Evolutionary conservation across 2,888 invertebrate genomes (phyloP).

Genomic region (Tipula helvola): DNA sequence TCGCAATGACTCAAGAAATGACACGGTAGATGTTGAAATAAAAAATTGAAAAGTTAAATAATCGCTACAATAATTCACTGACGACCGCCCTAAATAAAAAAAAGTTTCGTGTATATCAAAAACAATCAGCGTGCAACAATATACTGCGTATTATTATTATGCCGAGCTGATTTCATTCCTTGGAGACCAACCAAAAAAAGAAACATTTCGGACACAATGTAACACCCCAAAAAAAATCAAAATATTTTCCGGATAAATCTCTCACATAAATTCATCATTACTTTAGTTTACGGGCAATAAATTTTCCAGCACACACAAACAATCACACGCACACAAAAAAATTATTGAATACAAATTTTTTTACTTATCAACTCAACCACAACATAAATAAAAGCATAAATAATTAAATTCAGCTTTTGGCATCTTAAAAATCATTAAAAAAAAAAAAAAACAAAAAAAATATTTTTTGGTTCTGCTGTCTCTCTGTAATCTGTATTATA

Average conservation of each 20-base stretch:
- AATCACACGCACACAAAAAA: neutral
- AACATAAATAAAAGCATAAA: conserved; percentile 4
- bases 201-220: neutral
- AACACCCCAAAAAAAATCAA: neutral
- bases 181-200: too few species aligned
- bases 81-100: neutral
- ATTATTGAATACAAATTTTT: neutral
- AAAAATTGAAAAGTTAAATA: neutral
- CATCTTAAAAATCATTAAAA: neutral
- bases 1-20: neutral
- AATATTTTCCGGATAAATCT: neutral
- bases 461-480: neutral
- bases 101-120: neutral
- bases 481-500: neutral
- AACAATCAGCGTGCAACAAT: neutral
- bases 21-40: neutral
- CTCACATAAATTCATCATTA: neutral
- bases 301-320: neutral
- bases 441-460: neutral
- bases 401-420: conserved; percentile 4
- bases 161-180: too few species aligned
- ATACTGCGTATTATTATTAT: neutral
- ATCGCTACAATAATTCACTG: neutral
- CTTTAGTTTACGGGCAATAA: neutral
- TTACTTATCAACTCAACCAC: neutral